Evolutionary conservation across 2,113 vertebrate genomes (phyloP).

Genomic region (Phyllopteryx taeniolatus): DNA sequence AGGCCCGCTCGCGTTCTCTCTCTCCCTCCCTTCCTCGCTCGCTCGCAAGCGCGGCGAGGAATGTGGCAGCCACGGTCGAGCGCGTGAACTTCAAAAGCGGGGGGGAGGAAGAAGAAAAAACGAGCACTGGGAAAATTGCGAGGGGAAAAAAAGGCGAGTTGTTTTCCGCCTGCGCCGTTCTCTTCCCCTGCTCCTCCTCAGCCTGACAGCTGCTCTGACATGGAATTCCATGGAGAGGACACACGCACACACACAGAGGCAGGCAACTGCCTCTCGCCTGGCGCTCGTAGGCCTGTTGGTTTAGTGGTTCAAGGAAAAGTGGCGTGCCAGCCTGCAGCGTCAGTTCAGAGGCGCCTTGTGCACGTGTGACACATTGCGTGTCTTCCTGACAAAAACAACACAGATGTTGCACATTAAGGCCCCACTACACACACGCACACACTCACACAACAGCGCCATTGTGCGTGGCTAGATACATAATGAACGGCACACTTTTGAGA

Average conservation of each 20-base stretch:
- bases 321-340: conserved; percentile 47
- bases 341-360: conserved; percentile 32
- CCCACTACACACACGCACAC: not conserved
- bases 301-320: conserved; percentile 62
- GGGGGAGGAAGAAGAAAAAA: conserved; percentile 13
- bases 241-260: conserved; percentile 26
- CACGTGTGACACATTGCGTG: conserved; percentile 5
- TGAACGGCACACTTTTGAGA: not conserved
- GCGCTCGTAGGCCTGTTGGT: conserved; percentile 63
- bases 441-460: not conserved
- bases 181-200: conserved; percentile 62
- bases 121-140: conserved; percentile 42
- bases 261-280: conserved; percentile 46
- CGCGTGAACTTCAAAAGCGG: conserved; percentile 54
- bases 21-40: conserved; percentile 6
- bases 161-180: conserved; percentile 60
- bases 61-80: conserved; percentile 58
- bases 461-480: not conserved
- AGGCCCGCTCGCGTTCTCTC: conserved; percentile 15
- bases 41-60: conserved; percentile 33
- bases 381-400: conserved; percentile 22
- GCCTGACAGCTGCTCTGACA: conserved; percentile 69
- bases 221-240: conserved; percentile 65
- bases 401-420: conserved; percentile 14
- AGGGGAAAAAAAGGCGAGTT: conserved; percentile 41